These are phyloP conservation scores for Clistopyga incitator DNA, from an alignment of 2,888 invertebrate genomes.

Conservation along the genomic window DNA sequence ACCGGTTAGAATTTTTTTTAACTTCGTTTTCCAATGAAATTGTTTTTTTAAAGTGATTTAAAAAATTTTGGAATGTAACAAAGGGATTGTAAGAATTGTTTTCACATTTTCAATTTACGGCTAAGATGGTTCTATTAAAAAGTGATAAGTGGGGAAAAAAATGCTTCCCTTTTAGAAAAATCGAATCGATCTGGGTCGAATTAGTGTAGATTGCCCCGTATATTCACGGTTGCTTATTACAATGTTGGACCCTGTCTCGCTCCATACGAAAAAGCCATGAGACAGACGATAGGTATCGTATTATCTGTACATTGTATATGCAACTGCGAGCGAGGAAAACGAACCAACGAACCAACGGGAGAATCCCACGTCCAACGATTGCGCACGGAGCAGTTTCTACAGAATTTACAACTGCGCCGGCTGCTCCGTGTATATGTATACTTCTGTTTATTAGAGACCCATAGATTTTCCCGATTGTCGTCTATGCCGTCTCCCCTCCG, in stretches of 20 bases:
- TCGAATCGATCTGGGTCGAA: no score
- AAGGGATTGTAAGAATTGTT: no score
- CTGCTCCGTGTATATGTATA: slow-evolving; percentile 16
- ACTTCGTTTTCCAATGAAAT: no score
- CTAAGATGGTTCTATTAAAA: no score
- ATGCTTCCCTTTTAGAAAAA: no score
- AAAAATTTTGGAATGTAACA: no score
- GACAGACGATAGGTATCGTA: slow-evolving; percentile 36
- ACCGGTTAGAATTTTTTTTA: no score
- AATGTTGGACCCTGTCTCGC: slow-evolving; percentile 29
- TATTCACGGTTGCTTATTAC: neutral
- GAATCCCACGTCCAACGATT: slow-evolving; percentile 20
- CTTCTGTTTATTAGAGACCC: neutral
- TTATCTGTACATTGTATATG: slow-evolving; percentile 16
- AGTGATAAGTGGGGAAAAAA: no score
- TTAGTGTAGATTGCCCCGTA: no score
- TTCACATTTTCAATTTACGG: no score
- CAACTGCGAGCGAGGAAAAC: slow-evolving; percentile 3
- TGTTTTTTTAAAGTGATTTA: no score
- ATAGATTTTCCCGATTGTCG: slow-evolving; percentile 47
- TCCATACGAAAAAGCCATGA: slow-evolving; percentile 4
- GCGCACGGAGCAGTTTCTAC: slow-evolving; percentile 36
- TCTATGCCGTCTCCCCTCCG: neutral
- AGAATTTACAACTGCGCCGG: slow-evolving; percentile 55
- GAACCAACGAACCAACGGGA: slow-evolving; percentile 21